Evolutionary conservation across 2,113 vertebrate genomes (phyloP), one percentile per base, ranked within the genome.

Genomic region (Ochotona curzoniae): DNA sequence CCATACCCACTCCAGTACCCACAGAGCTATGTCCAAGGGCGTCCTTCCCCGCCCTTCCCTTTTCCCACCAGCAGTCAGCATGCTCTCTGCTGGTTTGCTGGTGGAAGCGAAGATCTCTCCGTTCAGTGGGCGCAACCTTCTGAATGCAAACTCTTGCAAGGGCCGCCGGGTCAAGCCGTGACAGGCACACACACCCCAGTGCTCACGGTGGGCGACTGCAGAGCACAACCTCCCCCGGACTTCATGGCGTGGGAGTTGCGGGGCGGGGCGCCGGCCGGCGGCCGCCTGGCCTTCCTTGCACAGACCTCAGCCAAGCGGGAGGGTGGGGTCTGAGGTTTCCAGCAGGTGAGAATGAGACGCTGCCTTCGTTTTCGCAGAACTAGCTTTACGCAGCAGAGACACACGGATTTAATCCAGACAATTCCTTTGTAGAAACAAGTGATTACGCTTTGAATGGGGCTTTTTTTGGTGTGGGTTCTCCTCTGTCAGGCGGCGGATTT

Each of bases 381-480:
- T 44, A 44, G 38, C 38, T 44, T 44, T 44, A 44, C 38, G 38
- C 38, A 44, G 6, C 38, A 44, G 38, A 92, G 78, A 81, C 20
- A 67, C 12, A 54, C 25, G 14, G 32, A 20, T 60, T 91, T 89
- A 74, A 83, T 94, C 94, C 89, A 89, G 89, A 57, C 89, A 83
- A 78, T 57, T 60, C 86, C 32, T 86, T 87, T 84, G 66, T 11
- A 49, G 61, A 93, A 49, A 28, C 21, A 25, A 92, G 75, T 67
- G 86, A 75, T 93, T 67, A 89, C 67, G 38, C n/a, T 91, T 66
- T 54, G 71, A 83, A 91, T 35, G 49, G n/a, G 75, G 69, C 61
- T 81, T 93, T 76, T 76, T 79, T 78, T 67, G 10, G 70, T 63
- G 35, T 44, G 75, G 71, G 90, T n/a, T 83, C 18, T 66, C 38